A percentile compares a stretch with the other conserved stretches of the same genome.
phyloP scores from a whole-genome alignment of 2,888 invertebrate species.

The Diarsia mendica region DNA sequence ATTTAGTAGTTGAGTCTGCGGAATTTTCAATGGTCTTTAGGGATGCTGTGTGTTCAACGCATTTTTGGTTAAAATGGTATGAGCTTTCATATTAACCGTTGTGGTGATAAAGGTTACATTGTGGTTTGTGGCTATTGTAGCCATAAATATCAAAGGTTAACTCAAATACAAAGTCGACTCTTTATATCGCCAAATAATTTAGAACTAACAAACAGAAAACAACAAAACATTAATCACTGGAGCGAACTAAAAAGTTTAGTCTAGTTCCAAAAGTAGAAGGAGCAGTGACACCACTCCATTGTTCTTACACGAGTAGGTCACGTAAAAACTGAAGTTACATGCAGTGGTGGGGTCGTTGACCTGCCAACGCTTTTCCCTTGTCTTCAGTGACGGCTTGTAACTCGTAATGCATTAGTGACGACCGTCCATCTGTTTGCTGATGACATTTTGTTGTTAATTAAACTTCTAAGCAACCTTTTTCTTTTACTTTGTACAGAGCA shows the following conservation, averaged over 20 bases:
- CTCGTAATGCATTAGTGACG: conserved; percentile 52
- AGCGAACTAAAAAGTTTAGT: conserved; percentile 42
- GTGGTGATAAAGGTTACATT: not conserved
- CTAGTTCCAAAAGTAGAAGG: conserved; percentile 44
- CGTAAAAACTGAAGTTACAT: conserved; percentile 62
- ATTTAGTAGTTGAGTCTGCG: conserved; percentile 48
- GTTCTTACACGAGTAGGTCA: conserved; percentile 60
- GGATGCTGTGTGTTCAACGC: not conserved
- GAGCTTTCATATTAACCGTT: not conserved
- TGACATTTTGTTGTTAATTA: conserved; percentile 57
- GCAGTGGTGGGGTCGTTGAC: conserved; percentile 55
- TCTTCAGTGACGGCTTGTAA: conserved; percentile 42
- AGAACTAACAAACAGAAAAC: conserved; percentile 32
- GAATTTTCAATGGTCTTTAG: conserved; percentile 15
- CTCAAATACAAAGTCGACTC: not conserved
- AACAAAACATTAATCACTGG: conserved; percentile 36
- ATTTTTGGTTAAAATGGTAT: not conserved
- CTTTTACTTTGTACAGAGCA: conserved; percentile 11
- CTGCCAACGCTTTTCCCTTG: conserved; percentile 55
- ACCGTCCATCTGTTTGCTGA: conserved; percentile 37
- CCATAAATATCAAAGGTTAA: conserved; percentile 11
- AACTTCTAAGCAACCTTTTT: conserved; percentile 22
- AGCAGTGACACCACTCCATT: conserved; percentile 58
- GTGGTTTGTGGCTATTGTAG: not conserved
- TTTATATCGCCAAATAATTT: conserved; percentile 16